phyloP scores from a whole-genome alignment of 1,140 invertebrate species.

The Drosophila bifasciata region DNA sequence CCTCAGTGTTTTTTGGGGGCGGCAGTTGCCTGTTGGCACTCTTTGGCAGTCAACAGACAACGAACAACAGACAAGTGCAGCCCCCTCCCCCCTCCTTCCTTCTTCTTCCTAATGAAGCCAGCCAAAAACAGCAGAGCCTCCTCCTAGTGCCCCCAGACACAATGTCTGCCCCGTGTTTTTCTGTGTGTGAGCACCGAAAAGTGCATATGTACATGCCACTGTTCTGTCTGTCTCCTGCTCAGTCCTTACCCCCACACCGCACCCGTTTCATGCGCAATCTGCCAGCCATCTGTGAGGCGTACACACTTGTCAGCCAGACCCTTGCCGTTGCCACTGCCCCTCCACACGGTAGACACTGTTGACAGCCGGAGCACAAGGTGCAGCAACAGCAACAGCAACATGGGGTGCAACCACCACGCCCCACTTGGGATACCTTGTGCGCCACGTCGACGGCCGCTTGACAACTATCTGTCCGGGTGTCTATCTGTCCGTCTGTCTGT shows the following conservation, averaged over 20 bases:
- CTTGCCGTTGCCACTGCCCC: constrained; percentile 15
- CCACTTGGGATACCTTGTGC: constrained; percentile 34
- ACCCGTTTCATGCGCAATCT: constrained; percentile 42
- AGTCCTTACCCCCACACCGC: not conserved
- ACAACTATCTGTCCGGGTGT: constrained; percentile 43
- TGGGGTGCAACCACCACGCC: constrained; percentile 9
- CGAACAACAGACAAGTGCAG: constrained; percentile 69
- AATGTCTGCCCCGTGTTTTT: constrained; percentile 63
- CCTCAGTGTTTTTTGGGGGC: not conserved
- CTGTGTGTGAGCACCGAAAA: constrained; percentile 64
- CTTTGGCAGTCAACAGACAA: constrained; percentile 53
- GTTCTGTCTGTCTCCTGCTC: constrained; percentile 17
- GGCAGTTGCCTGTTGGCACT: constrained; percentile 53
- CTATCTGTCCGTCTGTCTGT: constrained; percentile 9
- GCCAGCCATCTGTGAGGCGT: constrained; percentile 74
- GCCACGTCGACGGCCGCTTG: constrained; percentile 43
- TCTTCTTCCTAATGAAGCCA: constrained; percentile 70
- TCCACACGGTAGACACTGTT: constrained; percentile 71
- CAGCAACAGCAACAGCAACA: constrained; percentile 4
- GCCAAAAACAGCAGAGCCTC: constrained; percentile 49
- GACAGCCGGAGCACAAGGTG: constrained; percentile 63
- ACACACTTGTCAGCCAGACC: constrained; percentile 73
- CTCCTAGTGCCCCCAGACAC: constrained; percentile 45
- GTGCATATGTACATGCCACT: constrained; percentile 42
- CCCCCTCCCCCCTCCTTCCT: not conserved